Evolutionary conservation across 2,113 vertebrate species (phyloP).

Genomic region (Dicaeum eximium): DNA sequence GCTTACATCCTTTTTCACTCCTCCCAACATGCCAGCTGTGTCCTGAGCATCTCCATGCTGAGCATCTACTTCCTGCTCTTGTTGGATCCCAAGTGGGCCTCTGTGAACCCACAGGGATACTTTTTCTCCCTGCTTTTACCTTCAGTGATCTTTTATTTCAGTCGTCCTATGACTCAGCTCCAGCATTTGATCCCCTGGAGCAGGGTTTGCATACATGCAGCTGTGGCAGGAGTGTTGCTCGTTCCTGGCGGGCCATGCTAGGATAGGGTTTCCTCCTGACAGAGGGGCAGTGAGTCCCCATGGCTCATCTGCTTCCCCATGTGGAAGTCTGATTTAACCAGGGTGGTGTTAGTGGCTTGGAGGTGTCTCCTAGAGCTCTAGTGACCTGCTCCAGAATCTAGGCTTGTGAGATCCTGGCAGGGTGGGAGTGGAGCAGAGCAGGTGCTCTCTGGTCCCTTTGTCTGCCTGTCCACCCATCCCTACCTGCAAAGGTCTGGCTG

Average conservation of each 20-base stretch:
- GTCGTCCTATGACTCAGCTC: slow-evolving; percentile 16
- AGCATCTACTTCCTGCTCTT: not conserved
- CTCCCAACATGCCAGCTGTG: not conserved
- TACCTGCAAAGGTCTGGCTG: not conserved
- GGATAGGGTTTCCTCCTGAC: slow-evolving; percentile 17
- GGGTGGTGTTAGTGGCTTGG: not conserved
- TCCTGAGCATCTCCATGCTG: not conserved
- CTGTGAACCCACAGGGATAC: not conserved
- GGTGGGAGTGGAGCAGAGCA: not conserved
- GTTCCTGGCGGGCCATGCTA: not conserved
- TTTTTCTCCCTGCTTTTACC: not conserved
- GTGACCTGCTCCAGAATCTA: not conserved
- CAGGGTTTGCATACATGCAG: slow-evolving; percentile 6
- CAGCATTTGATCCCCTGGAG: slow-evolving; percentile 26
- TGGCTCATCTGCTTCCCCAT: not conserved
- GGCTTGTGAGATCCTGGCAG: not conserved
- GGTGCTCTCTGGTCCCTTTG: not conserved
- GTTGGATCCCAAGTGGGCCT: not conserved
- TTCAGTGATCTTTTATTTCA: slow-evolving; percentile 9
- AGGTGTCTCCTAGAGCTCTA: not conserved
- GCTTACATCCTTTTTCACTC: not conserved
- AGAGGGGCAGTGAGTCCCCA: not conserved
- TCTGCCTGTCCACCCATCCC: not conserved
- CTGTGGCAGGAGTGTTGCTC: not conserved
- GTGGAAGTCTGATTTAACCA: not conserved